Conservation (phyloP, 2,113 vertebrate species). For the Heterochromis multidens region DNA sequence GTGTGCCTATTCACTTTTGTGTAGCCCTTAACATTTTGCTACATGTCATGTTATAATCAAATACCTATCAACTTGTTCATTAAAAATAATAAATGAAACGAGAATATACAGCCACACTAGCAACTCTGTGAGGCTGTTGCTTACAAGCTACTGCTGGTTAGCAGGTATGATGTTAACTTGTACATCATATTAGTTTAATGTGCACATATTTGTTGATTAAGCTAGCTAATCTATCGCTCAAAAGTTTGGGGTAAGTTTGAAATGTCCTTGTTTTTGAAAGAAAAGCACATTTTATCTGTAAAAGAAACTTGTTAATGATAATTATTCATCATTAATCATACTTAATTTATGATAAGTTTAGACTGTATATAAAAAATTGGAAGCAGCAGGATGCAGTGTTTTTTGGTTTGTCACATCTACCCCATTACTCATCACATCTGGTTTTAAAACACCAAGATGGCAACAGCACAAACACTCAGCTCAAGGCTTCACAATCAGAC, state of each 20-base stretch:
- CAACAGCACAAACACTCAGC: neutral
- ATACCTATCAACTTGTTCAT: no score
- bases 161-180: neutral
- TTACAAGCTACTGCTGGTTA: no score
- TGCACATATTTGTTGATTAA: rapidly evolving
- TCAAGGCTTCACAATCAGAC: rapidly evolving
- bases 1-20: neutral
- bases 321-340: no score
- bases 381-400: neutral
- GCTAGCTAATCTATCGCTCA: neutral
- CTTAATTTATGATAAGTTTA: neutral
- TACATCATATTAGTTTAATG: neutral
- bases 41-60: no score
- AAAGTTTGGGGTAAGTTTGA: neutral
- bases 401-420: neutral
- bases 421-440: neutral
- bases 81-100: no score
- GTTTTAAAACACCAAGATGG: neutral
- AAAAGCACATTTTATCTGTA: neutral
- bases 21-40: neutral
- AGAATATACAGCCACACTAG: no score
- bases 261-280: neutral
- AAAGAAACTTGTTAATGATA: no score
- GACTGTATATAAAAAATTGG: neutral
- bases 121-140: no score